A percentile compares a stretch with the other conserved stretches of the same genome.
Evolutionary conservation across 2,113 vertebrate genomes (phyloP).

Genomic region (Syngnathoides biaculeatus): DNA sequence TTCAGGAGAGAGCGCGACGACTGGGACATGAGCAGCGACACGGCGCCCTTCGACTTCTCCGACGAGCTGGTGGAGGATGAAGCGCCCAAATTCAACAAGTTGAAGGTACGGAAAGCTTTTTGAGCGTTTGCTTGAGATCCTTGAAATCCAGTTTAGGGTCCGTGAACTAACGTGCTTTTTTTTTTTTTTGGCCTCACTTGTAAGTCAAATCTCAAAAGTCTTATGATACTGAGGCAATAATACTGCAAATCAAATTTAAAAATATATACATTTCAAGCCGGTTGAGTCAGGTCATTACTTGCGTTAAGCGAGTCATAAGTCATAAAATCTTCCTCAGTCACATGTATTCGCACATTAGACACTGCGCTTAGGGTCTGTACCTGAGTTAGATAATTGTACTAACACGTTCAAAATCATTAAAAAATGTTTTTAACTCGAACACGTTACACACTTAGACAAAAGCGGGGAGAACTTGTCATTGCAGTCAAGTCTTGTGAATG

Average conservation of each 20-base stretch:
- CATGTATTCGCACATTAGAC: not conserved
- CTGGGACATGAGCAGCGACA: constrained; percentile 81
- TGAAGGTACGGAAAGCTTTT: constrained; percentile 52
- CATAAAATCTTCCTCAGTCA: constrained; percentile 1
- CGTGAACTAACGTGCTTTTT: not conserved
- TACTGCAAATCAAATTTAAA: not conserved
- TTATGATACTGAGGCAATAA: not conserved
- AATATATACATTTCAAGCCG: too few species aligned
- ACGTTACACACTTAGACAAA: too few species aligned
- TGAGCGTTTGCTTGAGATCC: not conserved
- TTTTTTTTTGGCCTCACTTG: not conserved
- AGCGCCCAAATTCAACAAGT: constrained; percentile 79
- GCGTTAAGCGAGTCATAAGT: not conserved
- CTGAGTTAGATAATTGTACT: not conserved
- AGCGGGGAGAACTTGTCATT: too few species aligned
- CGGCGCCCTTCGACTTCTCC: constrained; percentile 83
- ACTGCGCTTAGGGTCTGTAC: not conserved
- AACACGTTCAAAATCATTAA: not conserved
- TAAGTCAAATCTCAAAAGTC: not conserved
- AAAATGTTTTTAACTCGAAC: too few species aligned
- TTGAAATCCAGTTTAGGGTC: not conserved
- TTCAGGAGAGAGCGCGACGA: constrained; percentile 68
- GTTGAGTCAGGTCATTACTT: not conserved
- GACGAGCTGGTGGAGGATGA: constrained; percentile 80
- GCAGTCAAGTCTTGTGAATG: too few species aligned